Percentiles rank a stretch among this genome's conserved stretches.
These are phyloP conservation scores for Andrena dorsata DNA, from an alignment of 2,888 invertebrate genomes.

Conservation along the genomic window DNA sequence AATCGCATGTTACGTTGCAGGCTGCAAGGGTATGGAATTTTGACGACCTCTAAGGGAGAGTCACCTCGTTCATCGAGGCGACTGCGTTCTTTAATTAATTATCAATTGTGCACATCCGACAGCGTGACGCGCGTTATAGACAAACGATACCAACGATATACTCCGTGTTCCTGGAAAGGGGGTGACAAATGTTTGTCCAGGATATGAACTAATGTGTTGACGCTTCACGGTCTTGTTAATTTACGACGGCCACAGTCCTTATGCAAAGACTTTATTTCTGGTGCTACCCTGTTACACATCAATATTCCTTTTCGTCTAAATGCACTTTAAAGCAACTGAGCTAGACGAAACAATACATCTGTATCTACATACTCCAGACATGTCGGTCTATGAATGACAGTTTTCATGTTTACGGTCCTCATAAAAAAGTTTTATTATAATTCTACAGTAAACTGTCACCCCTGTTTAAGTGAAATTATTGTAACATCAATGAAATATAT, in stretches of 20 bases:
- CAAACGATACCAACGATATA: constrained; percentile 29
- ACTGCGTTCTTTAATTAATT: constrained; percentile 40
- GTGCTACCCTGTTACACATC: background rate
- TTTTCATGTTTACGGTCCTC: background rate
- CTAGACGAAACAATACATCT: no score
- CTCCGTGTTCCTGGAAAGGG: constrained; percentile 26
- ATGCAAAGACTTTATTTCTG: background rate
- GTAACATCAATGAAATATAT: no score
- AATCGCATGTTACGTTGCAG: background rate
- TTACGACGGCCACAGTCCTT: background rate
- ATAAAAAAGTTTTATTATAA: background rate
- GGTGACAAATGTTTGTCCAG: constrained; percentile 31
- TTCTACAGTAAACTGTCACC: no score
- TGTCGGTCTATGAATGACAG: no score
- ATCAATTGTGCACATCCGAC: background rate
- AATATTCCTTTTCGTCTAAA: background rate
- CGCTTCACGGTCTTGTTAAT: constrained; percentile 19
- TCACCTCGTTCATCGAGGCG: background rate
- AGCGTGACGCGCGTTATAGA: constrained; percentile 21
- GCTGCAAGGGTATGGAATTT: constrained; percentile 6
- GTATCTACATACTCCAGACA: no score
- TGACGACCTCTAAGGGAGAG: background rate
- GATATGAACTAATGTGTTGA: constrained; percentile 29
- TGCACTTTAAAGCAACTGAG: no score
- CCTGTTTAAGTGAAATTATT: no score